These are phyloP conservation scores for Hepsetus odoe DNA, from an alignment of 2,113 vertebrate genomes.

Conservation along the genomic window DNA sequence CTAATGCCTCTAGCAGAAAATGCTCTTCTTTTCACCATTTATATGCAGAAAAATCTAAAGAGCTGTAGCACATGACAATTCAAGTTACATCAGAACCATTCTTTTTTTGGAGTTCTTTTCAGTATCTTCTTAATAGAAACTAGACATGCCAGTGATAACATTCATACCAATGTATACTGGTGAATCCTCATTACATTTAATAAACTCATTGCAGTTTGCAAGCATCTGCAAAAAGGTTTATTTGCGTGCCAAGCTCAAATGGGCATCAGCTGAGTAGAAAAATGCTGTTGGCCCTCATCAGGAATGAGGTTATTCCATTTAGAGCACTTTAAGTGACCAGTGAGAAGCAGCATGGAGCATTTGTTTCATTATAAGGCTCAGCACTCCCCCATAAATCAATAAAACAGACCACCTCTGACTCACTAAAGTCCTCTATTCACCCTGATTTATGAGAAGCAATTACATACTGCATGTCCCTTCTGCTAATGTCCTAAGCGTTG, in stretches of 20 bases:
- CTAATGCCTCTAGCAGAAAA: slow-evolving; percentile 70
- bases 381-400: slow-evolving; percentile 6
- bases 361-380: slow-evolving; percentile 14
- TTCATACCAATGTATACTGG: background rate
- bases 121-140: background rate
- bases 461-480: background rate
- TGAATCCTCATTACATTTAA: slow-evolving; percentile 1
- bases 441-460: slow-evolving; percentile 35
- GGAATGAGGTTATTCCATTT: slow-evolving; percentile 3
- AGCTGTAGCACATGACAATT: background rate
- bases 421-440: slow-evolving; percentile 2
- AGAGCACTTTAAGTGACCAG: background rate
- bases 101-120: background rate
- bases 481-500: background rate
- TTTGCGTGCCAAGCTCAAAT: background rate
- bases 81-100: background rate
- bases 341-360: slow-evolving; percentile 20
- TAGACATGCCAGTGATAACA: background rate
- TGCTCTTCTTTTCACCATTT: slow-evolving; percentile 51
- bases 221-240: background rate
- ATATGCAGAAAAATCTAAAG: slow-evolving; percentile 45
- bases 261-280: background rate
- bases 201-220: no score
- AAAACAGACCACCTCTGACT: slow-evolving; percentile 17
- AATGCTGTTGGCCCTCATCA: background rate